Conservation (phyloP, 2,888 invertebrate genomes). For the Polymixis lichenea region DNA sequence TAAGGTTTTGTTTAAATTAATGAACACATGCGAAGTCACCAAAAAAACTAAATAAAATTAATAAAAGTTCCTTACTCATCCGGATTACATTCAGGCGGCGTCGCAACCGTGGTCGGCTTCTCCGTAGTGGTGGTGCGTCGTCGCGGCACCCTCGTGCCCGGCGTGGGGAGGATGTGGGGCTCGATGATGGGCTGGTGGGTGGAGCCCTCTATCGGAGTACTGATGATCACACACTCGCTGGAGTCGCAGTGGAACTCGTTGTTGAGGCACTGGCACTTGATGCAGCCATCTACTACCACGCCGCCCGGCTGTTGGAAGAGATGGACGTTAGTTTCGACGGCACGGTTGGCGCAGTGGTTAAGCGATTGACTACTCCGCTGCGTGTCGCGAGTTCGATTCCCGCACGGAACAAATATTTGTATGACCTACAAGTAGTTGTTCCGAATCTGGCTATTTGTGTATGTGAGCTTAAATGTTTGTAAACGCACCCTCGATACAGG, state of each 20-base stretch:
- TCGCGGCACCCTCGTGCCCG: background rate
- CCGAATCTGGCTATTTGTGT: too few relatives aligned
- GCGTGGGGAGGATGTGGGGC: conserved; percentile 43
- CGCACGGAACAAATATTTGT: too few relatives aligned
- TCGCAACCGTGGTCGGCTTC: conserved; percentile 71
- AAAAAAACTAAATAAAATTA: background rate
- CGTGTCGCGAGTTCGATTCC: too few relatives aligned
- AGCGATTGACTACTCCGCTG: too few relatives aligned
- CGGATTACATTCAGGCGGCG: conserved; percentile 59
- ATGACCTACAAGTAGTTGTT: too few relatives aligned
- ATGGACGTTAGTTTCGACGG: too few relatives aligned
- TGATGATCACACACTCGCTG: conserved; percentile 83
- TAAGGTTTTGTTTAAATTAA: too few relatives aligned
- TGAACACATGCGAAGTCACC: too few relatives aligned
- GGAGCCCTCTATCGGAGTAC: conserved; percentile 65
- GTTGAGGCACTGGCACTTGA: conserved; percentile 95
- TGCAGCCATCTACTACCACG: conserved; percentile 91
- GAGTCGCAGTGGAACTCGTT: conserved; percentile 94
- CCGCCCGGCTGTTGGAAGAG: conserved; percentile 92
- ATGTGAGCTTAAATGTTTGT: too few relatives aligned
- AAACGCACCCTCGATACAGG: too few relatives aligned
- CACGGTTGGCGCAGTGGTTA: too few relatives aligned
- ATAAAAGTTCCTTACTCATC: conserved; percentile 62
- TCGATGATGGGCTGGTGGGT: conserved; percentile 72
- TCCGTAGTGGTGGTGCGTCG: conserved; percentile 65